Percentiles rank a stretch among this genome's conserved stretches.
Conservation (phyloP, 2,888 invertebrate species). For the Automeris io region DNA sequence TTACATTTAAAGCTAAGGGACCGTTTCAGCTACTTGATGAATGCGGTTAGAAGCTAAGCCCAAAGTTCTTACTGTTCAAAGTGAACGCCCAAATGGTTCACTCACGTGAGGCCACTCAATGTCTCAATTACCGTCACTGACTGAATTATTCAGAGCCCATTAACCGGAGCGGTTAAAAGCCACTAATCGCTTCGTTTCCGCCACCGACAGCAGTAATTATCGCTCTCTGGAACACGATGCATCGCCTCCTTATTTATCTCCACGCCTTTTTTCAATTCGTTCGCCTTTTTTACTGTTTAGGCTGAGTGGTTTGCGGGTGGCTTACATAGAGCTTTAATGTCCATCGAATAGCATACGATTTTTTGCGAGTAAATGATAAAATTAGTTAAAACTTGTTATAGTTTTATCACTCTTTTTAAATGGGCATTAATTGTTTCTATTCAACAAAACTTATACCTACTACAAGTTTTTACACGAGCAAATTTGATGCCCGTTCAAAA, state of each 20-base stretch:
- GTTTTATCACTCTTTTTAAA: not conserved
- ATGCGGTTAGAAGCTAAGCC: no score
- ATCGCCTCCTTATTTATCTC: constrained; percentile 21
- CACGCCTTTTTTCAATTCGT: constrained; percentile 24
- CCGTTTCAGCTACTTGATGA: no score
- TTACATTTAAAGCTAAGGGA: no score
- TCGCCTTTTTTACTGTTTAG: constrained; percentile 19
- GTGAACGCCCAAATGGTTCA: not conserved
- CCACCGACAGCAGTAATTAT: constrained; percentile 41
- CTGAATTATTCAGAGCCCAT: constrained; percentile 55
- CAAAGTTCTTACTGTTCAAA: no score
- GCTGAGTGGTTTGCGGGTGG: constrained; percentile 27
- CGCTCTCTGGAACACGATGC: constrained; percentile 29
- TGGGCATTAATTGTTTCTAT: no score
- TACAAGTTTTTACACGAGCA: no score
- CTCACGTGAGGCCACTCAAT: constrained; percentile 12
- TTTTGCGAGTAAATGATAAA: not conserved
- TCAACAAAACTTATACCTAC: no score
- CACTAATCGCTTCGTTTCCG: constrained; percentile 64
- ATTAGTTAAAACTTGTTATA: not conserved
- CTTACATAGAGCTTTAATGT: constrained; percentile 21
- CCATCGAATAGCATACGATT: not conserved
- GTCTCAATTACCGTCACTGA: constrained; percentile 29
- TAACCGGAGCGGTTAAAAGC: constrained; percentile 46
- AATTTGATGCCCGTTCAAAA: no score